These are phyloP conservation scores for Pocota personata DNA, from an alignment of 2,888 invertebrate genomes.

Conservation along the genomic window DNA sequence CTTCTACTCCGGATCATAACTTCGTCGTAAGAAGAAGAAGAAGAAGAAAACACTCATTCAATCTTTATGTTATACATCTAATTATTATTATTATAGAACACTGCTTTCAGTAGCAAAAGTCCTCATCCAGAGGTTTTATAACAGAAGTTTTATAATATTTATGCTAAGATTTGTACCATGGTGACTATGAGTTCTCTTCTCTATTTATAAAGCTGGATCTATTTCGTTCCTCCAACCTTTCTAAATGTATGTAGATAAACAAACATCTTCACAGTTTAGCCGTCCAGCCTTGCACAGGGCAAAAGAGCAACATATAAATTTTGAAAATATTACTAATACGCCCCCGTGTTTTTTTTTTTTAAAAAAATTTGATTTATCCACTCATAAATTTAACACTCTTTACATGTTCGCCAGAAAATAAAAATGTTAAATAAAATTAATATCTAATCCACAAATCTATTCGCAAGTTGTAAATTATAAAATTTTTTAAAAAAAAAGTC, in stretches of 20 bases:
- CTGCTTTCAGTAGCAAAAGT: too few relatives aligned
- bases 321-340: constrained; percentile 40
- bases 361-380: constrained; percentile 17
- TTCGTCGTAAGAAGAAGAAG: too few relatives aligned
- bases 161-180: too few relatives aligned
- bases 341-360: constrained; percentile 22
- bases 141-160: too few relatives aligned
- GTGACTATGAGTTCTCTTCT: too few relatives aligned
- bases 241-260: neutral
- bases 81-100: too few relatives aligned
- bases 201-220: neutral
- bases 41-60: too few relatives aligned
- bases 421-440: constrained; percentile 39
- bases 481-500: neutral
- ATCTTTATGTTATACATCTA: too few relatives aligned
- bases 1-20: too few relatives aligned
- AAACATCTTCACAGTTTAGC: neutral
- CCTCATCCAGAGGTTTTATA: too few relatives aligned
- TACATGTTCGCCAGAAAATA: constrained; percentile 16
- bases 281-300: neutral
- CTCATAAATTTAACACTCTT: constrained; percentile 25
- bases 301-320: constrained; percentile 9
- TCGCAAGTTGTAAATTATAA: constrained; percentile 18
- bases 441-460: constrained; percentile 34
- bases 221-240: neutral